Evolutionary conservation across 1,140 invertebrate genomes (phyloP).

Genomic region (Plectrocnemia conspersa): DNA sequence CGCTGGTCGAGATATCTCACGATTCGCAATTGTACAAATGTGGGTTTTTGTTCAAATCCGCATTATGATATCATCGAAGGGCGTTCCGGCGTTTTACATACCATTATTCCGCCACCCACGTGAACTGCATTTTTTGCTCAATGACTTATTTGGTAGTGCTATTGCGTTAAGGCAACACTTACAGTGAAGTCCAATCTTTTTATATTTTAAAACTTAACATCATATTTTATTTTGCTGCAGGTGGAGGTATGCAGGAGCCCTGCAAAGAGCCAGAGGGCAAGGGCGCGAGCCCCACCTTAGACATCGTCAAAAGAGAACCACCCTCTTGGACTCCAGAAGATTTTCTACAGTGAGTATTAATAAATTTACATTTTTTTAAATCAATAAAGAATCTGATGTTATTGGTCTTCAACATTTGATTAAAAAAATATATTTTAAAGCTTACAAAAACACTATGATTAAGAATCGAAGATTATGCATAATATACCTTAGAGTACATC

Average conservation of each 20-base stretch:
- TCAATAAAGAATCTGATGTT: too few relatives aligned
- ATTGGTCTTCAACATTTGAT: too few relatives aligned
- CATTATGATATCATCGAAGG: slow-evolving; percentile 28
- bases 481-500: too few relatives aligned
- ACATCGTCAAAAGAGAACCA: slow-evolving; percentile 14
- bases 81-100: slow-evolving; percentile 28
- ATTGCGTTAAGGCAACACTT: slow-evolving; percentile 13
- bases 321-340: slow-evolving; percentile 33
- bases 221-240: too few relatives aligned
- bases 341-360: slow-evolving; percentile 30
- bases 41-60: slow-evolving; percentile 13
- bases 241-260: slow-evolving; percentile 34
- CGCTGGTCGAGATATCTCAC: too few relatives aligned
- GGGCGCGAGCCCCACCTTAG: slow-evolving; percentile 29
- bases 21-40: too few relatives aligned
- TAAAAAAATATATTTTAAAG: too few relatives aligned
- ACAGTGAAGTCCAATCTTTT: neutral
- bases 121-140: slow-evolving; percentile 26
- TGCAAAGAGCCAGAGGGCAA: slow-evolving; percentile 28
- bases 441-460: too few relatives aligned
- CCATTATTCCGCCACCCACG: slow-evolving; percentile 24
- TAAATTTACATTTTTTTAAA: neutral
- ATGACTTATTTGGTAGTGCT: slow-evolving; percentile 17
- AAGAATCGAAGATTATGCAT: too few relatives aligned
- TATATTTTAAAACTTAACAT: neutral